phyloP scores from a whole-genome alignment of 2,113 vertebrate genomes.

The Peucedramus taeniatus region DNA sequence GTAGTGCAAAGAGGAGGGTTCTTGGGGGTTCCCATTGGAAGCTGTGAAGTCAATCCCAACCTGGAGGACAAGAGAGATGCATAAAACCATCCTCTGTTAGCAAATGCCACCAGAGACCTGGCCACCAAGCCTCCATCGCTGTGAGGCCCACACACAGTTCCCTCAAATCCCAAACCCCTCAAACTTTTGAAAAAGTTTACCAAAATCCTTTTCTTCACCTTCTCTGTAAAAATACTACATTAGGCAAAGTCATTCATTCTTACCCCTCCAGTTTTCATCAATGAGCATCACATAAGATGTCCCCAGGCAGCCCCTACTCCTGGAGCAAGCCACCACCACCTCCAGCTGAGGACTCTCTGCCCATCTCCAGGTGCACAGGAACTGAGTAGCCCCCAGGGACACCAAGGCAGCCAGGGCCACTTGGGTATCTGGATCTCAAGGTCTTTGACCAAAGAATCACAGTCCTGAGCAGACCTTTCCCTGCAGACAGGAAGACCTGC shows the following conservation, averaged over 20 bases:
- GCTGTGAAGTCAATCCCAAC: slow-evolving; percentile 99
- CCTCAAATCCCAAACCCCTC: background rate
- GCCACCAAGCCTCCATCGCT: background rate
- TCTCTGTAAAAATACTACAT: background rate
- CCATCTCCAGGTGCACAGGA: background rate
- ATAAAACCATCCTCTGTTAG: background rate
- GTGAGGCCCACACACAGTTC: background rate
- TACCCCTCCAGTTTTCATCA: background rate
- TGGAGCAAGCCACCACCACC: background rate
- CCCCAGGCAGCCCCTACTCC: background rate
- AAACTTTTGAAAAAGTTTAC: background rate
- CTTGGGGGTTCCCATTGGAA: slow-evolving; percentile 93
- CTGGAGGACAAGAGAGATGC: slow-evolving; percentile 58
- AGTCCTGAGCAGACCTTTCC: background rate
- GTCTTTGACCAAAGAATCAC: background rate
- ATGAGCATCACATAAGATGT: background rate
- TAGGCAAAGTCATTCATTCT: background rate
- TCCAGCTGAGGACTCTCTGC: background rate
- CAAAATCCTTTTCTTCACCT: background rate
- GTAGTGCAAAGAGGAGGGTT: slow-evolving; percentile 93
- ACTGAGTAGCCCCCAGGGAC: background rate
- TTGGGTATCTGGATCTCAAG: background rate
- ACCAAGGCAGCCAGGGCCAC: background rate
- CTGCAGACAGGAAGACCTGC: background rate
- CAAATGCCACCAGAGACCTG: background rate